Percentiles rank a stretch among this genome's conserved stretches.
phyloP scores from a whole-genome alignment of 2,797 vertebrate species.

The Trachops cirrhosus region DNA sequence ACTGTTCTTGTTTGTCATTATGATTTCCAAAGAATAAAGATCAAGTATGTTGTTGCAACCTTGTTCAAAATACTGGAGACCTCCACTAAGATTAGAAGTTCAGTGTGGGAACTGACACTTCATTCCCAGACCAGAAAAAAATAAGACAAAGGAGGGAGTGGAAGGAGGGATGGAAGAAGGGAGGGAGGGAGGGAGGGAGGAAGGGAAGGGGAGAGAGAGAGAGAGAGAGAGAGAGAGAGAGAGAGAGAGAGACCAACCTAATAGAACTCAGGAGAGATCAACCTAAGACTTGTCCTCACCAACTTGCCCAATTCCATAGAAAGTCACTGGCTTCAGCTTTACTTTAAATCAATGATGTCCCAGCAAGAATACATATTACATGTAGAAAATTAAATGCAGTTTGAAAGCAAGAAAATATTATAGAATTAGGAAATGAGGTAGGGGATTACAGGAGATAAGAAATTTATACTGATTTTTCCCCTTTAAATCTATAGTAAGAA shows the following conservation, averaged over 20 bases:
- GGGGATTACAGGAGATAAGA: neutral
- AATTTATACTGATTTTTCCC: neutral
- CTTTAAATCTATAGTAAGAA: neutral
- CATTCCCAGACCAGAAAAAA: neutral
- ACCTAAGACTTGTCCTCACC: neutral
- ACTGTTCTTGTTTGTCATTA: neutral
- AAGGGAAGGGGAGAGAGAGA: neutral
- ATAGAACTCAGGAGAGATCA: neutral
- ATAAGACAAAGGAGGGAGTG: neutral
- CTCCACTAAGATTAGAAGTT: neutral
- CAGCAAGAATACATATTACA: neutral
- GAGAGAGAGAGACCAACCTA: neutral
- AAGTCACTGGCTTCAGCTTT: neutral
- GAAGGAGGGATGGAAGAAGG: no score
- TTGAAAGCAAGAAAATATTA: conserved; percentile 7
- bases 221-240: neutral
- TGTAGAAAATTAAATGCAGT: neutral
- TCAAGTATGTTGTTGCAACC: neutral
- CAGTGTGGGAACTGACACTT: neutral
- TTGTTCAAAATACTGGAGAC: neutral
- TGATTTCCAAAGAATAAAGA: conserved; percentile 17
- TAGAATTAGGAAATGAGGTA: neutral
- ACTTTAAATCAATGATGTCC: neutral
- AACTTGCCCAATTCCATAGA: neutral
- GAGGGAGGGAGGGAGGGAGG: neutral